Evolutionary conservation across 2,113 vertebrate genomes (phyloP), one percentile per base, ranked within the genome.

Genomic region (Seriola dumerili): DNA sequence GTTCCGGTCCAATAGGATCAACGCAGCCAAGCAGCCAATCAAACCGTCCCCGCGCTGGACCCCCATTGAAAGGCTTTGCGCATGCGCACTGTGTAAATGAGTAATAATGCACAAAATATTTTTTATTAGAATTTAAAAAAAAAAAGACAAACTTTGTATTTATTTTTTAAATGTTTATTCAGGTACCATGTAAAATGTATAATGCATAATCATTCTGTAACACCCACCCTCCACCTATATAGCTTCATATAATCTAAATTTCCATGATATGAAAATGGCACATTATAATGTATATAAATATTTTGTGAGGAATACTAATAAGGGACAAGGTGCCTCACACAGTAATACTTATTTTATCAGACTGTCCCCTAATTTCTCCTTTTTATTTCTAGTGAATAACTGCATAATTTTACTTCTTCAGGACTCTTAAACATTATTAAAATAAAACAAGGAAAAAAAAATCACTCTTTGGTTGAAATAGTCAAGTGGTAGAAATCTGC

Each of bases 1-100:
- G 42, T 34, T 64, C 7, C n/a, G 0, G 42, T 62, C 94, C 90
- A 94, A 93, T 92, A 34, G 64, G 16, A 75, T 40, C 42, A 8
- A 48, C 1, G 73, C 55, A 75, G 40, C 1, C 21, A 42, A 17
- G 5, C 50, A 88, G 13, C 89, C 88, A 90, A 88, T 91, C 88
- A 85, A 17, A 75, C 1, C 4, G 52, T 5, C 0, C 7, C 25
- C 3, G 4, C 8, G 36, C 1, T 13, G 16, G 8, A 1, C 34
- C 34, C 4, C 29, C 29, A 2, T 29, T 29, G 29, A 29, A 29
- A 29, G 29, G 29, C 2, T 36, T 2, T 1, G 62, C 58, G 34
- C 80, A 74, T 57, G 80, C 67, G 80, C 17, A 64, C 1, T 0
- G 2, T 29, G 4, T 48, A 57, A 42, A 25, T 21, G 10, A 36